Conservation (phyloP, 2,888 invertebrate species). For the Agonopterix heracliana region DNA sequence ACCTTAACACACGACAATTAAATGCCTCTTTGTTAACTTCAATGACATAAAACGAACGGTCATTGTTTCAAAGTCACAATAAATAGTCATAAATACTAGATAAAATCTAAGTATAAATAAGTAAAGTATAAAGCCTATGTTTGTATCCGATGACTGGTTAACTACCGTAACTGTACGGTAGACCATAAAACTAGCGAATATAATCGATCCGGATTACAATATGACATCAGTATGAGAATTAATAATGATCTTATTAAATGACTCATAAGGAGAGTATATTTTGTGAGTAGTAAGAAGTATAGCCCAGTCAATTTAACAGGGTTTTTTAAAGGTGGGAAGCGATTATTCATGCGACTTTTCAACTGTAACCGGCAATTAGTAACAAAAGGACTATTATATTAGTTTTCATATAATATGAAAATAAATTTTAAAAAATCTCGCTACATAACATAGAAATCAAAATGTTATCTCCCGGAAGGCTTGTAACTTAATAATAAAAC, state of each 20-base stretch:
- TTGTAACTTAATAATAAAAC: too few species aligned
- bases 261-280: not conserved
- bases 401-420: too few species aligned
- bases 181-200: conserved; percentile 20
- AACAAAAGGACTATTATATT: too few species aligned
- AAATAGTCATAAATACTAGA: conserved; percentile 5
- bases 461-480: too few species aligned
- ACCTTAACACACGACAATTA: not conserved
- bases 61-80: conserved; percentile 9
- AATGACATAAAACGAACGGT: not conserved
- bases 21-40: not conserved
- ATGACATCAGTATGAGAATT: conserved; percentile 23
- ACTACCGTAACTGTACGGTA: conserved; percentile 5
- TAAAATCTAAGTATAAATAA: not conserved
- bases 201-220: conserved; percentile 17
- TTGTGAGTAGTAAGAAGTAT: too few species aligned
- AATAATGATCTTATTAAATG: not conserved
- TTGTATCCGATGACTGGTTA: conserved; percentile 2
- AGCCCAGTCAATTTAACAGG: too few species aligned
- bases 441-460: too few species aligned
- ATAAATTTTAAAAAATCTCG: too few species aligned
- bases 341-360: too few species aligned
- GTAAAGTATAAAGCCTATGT: not conserved
- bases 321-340: too few species aligned
- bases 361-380: too few species aligned